Evolutionary conservation across 2,888 invertebrate species (phyloP).

Genomic region (Drosophila subquinaria): DNA sequence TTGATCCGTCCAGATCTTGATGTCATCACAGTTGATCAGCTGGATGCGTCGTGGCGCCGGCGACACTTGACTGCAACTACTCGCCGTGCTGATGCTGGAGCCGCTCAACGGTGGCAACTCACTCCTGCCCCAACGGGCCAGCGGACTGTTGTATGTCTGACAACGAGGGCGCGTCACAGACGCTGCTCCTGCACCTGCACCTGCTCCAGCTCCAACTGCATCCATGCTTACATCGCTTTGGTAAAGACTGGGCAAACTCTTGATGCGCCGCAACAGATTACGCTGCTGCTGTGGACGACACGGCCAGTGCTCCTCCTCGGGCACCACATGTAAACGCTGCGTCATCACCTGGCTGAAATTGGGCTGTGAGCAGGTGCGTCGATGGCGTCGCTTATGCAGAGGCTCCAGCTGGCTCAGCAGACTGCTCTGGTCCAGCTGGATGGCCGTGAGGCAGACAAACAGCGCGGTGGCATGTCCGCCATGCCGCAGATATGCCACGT

Average conservation of each 20-base stretch:
- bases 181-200: neutral
- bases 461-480: constrained; percentile 88
- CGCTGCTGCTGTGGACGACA: neutral
- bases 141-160: constrained; percentile 59
- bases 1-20: constrained; percentile 85
- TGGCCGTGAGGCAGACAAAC: constrained; percentile 88
- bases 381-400: constrained; percentile 82
- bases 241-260: constrained; percentile 57
- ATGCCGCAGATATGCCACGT: constrained; percentile 88
- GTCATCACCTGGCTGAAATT: constrained; percentile 86
- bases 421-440: constrained; percentile 88
- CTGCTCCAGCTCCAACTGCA: neutral
- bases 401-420: constrained; percentile 88
- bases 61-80: constrained; percentile 41
- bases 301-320: constrained; percentile 51
- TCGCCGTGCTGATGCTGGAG: constrained; percentile 35
- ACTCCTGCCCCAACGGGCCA: constrained; percentile 36
- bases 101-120: constrained; percentile 30
- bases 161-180: constrained; percentile 48
- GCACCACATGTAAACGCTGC: constrained; percentile 58
- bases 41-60: constrained; percentile 67
- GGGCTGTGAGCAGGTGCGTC: constrained; percentile 87
- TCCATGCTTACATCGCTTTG: constrained; percentile 4
- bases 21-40: constrained; percentile 85
- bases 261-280: constrained; percentile 49